Conservation (phyloP, 2,797 vertebrate genomes). For the Poecile montanus region DNA sequence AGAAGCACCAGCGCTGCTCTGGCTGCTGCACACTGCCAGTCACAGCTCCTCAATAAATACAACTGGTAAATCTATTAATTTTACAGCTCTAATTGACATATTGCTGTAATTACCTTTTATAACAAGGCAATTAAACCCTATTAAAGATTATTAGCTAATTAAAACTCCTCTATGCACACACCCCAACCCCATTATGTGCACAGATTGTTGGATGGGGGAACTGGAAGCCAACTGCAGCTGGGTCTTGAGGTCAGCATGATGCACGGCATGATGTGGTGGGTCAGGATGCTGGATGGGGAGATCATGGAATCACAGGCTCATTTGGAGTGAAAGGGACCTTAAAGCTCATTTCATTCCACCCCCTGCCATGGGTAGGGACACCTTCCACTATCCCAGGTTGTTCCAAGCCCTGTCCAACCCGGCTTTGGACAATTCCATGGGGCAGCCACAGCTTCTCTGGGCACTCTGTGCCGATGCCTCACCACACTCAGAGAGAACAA, state of each 20-base stretch:
- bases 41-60: conserved; percentile 3
- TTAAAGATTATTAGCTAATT: conserved; percentile 65
- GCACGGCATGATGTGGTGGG: rapidly evolving
- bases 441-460: neutral
- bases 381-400: neutral
- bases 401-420: rapidly evolving
- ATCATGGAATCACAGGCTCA: neutral
- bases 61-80: conserved; percentile 57
- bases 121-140: conserved; percentile 61
- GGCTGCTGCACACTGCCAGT: neutral
- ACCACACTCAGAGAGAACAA: neutral
- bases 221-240: neutral
- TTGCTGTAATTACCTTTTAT: conserved; percentile 60
- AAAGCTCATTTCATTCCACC: neutral
- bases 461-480: neutral
- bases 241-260: neutral
- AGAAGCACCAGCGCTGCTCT: rapidly evolving
- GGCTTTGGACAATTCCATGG: too few species aligned
- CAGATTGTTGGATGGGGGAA: neutral
- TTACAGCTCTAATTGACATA: conserved; percentile 63
- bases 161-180: neutral
- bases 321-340: neutral
- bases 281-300: neutral
- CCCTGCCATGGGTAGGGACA: neutral
- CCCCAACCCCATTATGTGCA: neutral